Base-by-base conservation (phyloP, 2,888 invertebrate species). In the Tridacna gigas region DNA sequence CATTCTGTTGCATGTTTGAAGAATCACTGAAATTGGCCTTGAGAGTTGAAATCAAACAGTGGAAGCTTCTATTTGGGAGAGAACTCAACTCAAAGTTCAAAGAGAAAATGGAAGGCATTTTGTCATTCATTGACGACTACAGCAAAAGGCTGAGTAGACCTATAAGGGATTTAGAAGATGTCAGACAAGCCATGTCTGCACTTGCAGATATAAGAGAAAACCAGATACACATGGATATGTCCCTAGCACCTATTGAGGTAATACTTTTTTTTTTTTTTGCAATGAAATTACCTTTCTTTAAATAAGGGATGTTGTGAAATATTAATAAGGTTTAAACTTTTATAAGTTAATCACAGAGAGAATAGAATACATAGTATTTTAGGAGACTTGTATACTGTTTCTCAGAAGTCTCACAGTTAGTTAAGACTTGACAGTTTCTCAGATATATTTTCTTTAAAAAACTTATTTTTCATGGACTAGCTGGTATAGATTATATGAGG, bases 151-250 rank as follows among this genome's bases (percentile, higher is more conserved):
- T 94, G 67, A 85, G 86, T 45, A 87, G 97, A 89, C 96, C 96
- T 37, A 96, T 98, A 47, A 97, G 97, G 91, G 97, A 97, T 94
- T 88, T 95, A 71, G 95, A 95, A 84, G 95, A 95, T 91, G 95
- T 95, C 48, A 96, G 97, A 91, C 94, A 97, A 45, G 97, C 97
- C 1, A 98, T 98, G 97, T 95, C 96, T 91, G 97, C 97, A 86
- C 95, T 98, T 74, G 96, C 96, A 90, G 95, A 96, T 86, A 97
- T 98, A 86, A 95, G 97, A 73, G 96, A 97, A 80, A 96, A 97
- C 91, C 92, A 94, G 84, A 92, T 94, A 28, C 97, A 97, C 91
- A 97, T 97, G 90, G 96, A 96, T 89, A 97, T 97, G 96, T 86
- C 90, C 51, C 89, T 94, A n/a, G 96, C 96, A 88, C 95, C 97